These are phyloP conservation scores for Cheilosia pagana DNA, from an alignment of 2,888 invertebrate species.

Conservation along the genomic window DNA sequence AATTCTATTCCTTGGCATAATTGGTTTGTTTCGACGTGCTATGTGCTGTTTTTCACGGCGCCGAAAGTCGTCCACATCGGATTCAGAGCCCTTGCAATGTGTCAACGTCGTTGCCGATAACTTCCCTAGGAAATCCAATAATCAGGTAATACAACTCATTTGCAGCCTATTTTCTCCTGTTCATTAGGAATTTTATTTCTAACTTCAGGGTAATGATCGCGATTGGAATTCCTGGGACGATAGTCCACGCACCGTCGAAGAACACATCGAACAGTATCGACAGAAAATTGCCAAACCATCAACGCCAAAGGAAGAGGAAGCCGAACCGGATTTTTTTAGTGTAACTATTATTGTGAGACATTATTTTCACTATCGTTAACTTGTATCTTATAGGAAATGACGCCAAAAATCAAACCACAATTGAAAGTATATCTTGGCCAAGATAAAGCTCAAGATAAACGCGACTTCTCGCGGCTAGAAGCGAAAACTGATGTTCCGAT, in stretches of 20 bases:
- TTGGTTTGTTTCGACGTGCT: conserved; percentile 85
- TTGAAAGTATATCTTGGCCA: conserved; percentile 85
- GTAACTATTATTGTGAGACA: conserved; percentile 77
- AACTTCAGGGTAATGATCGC: conserved; percentile 78
- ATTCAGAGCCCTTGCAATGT: conserved; percentile 85
- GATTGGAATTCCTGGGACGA: conserved; percentile 88
- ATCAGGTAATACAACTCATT: conserved; percentile 22
- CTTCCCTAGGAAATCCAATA: conserved; percentile 70
- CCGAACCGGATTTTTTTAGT: conserved; percentile 86
- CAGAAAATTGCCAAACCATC: conserved; percentile 84
- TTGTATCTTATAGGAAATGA: conserved; percentile 84
- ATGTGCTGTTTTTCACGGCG: conserved; percentile 86
- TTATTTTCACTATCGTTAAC: neutral
- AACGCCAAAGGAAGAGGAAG: conserved; percentile 82
- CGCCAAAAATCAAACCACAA: conserved; percentile 86
- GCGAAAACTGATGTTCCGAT: conserved; percentile 84
- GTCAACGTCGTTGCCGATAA: conserved; percentile 84
- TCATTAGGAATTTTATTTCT: conserved; percentile 28
- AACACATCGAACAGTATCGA: conserved; percentile 87
- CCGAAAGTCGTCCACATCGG: conserved; percentile 84
- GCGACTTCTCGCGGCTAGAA: conserved; percentile 84
- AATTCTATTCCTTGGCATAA: conserved; percentile 84
- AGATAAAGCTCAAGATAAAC: conserved; percentile 77
- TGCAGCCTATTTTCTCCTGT: neutral
- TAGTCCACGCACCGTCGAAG: conserved; percentile 85